Conservation (phyloP, 2,888 invertebrate genomes). For the Caenorhabditis sp. region DNA sequence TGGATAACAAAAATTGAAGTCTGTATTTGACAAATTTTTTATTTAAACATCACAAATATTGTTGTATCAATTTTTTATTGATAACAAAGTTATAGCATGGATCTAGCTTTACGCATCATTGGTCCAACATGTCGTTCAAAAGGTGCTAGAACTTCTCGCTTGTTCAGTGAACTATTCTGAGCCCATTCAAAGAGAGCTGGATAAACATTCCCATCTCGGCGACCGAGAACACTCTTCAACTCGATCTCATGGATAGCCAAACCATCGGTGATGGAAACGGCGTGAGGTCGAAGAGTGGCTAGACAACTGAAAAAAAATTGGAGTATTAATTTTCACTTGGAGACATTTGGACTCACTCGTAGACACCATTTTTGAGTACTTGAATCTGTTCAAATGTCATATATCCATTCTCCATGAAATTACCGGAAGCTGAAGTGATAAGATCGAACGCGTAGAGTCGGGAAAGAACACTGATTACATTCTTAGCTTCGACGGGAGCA, state of each 20-base stretch:
- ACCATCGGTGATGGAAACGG: conserved; percentile 87
- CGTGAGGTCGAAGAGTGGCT: conserved; percentile 81
- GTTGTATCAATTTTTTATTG: no score
- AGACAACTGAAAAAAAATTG: conserved; percentile 72
- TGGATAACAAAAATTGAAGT: no score
- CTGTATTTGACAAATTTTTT: no score
- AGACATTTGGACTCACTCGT: conserved; percentile 10
- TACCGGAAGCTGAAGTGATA: conserved; percentile 35
- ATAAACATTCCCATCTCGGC: conserved; percentile 72
- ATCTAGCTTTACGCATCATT: background rate
- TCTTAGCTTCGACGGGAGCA: conserved; percentile 73
- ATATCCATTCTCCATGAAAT: conserved; percentile 53
- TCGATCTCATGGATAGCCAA: conserved; percentile 78
- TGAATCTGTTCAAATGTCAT: conserved; percentile 53
- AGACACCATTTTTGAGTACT: conserved; percentile 45
- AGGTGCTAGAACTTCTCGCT: conserved; percentile 21
- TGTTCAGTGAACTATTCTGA: conserved; percentile 34
- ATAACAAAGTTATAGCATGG: background rate
- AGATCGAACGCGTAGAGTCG: conserved; percentile 47
- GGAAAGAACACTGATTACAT: conserved; percentile 43
- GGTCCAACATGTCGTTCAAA: background rate
- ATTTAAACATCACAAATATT: no score
- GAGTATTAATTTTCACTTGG: no score
- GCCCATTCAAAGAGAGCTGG: conserved; percentile 67
- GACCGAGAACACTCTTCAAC: conserved; percentile 69